Base-by-base conservation (phyloP, 2,888 invertebrate genomes). In the Ischnura elegans region DNA sequence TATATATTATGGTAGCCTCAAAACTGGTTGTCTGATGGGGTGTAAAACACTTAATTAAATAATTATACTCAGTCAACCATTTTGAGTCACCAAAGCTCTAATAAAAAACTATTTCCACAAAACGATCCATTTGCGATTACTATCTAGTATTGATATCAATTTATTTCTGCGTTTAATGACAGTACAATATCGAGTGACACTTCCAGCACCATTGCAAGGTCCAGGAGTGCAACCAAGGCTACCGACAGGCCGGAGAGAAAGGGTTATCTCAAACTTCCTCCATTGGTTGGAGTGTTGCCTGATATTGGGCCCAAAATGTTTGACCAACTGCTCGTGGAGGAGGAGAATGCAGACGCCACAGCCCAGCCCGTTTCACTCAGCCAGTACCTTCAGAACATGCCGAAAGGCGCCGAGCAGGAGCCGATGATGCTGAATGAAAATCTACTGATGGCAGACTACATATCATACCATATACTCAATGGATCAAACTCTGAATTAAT, bases 401-500 rank as follows among this genome's bases (percentile, higher is more conserved):
- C 55, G 66, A 90, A 90, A 90, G 55, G 42, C 36, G 5, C 61
- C 4, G 90, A 90, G 8, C 90, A 45, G n/a, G 90, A 90, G 55
- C 43, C 90, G 42, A 90, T 61, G 55, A 90, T 90, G 90, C 66
- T 90, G 21, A 90, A 90, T 90, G 90, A 90, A 61, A 90, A 90
- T 61, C 19, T 90, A n/a, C n/a, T 90, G 25, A 90, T 90, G 90
- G 90, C 61, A 90, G 90, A 90, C 66, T 90, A 90, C 13, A 90
- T 90, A n/a, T 90, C 90, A 25, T 90, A 43, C n/a, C 90, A 90
- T 43, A 61, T 90, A 43, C 43, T 90, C 13, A 90, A 90, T 66
- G 45, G 61, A 25, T 66, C 90, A 36, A 90, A 90, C 61, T 90
- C 61, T 25, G 90, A 90, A 61, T 16, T 90, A 61, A 61, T 61